Base-by-base conservation (phyloP, 2,797 vertebrate genomes). In the Ctenosaura bakeri region DNA sequence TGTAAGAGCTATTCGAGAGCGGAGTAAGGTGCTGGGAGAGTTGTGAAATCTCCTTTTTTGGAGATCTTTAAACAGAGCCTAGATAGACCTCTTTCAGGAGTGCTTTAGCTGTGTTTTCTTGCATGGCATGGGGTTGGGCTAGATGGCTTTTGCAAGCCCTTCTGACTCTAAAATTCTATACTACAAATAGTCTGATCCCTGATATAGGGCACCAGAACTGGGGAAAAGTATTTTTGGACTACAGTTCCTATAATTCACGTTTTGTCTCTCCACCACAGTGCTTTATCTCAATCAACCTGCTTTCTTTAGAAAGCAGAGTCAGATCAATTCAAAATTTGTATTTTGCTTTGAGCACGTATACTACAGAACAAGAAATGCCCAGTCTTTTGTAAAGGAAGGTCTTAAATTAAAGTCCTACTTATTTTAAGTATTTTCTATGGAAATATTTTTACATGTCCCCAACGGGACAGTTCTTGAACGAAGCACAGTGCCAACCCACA, bases 361-460 rank as follows among this genome's bases (percentile, higher is more conserved):
- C 83, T 50, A 3, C 78, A 84, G 91, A 93, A 12, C 52, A 2
- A 76, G 87, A 81, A 8, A 88, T 24, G 85, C 38, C 56, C 81
- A 69, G 50, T 24, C 84, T 91, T 92, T 1, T 0, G 20, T 0
- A n/a, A 26, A 0, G 84, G 80, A 73, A n/a, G 81, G 22, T 4
- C 78, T 69, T 85, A 9, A 86, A 56, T 38, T 52, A 69, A 86
- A 86, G 84, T 24, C 86, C 88, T 29, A n/a, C 81, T 78, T 6
- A 69, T 87, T 50, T 93, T 83, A 66, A 89, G 78, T 13, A 1
- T 69, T 92, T 92, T 93, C 91, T 90, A 52, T 56, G 84, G 94
- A 92, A 90, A 92, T 77, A 86, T 91, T 92, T 90, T 91, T 93
- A 0, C 90, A 92, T 50, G 32, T 84, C 88, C 89, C 86, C 12